Evolutionary conservation across 2,113 vertebrate species (phyloP).

Genomic region (Gallinago undulata): DNA sequence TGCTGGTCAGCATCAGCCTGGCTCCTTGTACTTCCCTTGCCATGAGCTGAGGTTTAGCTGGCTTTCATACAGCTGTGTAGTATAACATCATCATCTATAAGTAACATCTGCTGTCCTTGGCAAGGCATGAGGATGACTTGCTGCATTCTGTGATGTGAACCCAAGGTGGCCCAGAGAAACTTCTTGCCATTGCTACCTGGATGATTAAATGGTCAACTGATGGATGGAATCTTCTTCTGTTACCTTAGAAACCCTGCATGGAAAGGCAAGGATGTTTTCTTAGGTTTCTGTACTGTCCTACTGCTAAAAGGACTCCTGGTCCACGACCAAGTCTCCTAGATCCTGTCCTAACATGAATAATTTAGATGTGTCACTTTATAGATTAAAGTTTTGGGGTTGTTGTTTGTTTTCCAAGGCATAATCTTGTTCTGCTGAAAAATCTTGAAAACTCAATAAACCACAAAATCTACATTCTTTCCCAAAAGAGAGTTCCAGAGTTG

Average conservation of each 20-base stretch:
- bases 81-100: not conserved
- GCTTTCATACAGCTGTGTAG: not conserved
- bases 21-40: not conserved
- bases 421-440: not conserved
- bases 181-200: not conserved
- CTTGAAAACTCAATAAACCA: not conserved
- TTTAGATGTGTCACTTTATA: not conserved
- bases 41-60: not conserved
- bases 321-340: not conserved
- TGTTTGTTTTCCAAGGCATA: not conserved
- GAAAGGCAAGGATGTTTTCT: not conserved
- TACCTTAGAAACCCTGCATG: not conserved
- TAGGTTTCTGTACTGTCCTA: not conserved
- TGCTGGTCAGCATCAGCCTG: not conserved
- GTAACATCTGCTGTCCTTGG: not conserved
- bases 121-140: fast-evolving
- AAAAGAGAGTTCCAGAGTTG: not conserved
- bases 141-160: not conserved
- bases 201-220: not conserved
- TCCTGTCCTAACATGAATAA: not conserved
- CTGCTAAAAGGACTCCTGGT: not conserved
- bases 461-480: not conserved
- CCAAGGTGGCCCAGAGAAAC: not conserved
- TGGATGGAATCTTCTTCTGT: not conserved
- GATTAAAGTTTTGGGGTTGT: not conserved